phyloP scores from a whole-genome alignment of 2,113 vertebrate genomes.

The Poeciliopsis occidentalis region DNA sequence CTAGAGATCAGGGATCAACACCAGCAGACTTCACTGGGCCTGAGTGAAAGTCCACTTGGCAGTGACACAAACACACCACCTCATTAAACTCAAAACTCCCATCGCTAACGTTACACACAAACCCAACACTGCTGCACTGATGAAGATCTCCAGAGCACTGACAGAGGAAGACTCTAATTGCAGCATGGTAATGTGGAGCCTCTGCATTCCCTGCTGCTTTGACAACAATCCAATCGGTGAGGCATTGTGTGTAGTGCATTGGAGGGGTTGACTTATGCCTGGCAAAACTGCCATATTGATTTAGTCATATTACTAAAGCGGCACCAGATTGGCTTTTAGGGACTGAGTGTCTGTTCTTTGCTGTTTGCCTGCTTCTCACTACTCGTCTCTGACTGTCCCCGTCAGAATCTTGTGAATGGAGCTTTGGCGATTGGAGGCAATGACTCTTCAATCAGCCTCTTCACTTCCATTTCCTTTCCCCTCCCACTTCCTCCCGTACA shows the following conservation, averaged over 20 bases:
- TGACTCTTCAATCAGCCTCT: conserved; percentile 63
- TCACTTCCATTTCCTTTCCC: conserved; percentile 64
- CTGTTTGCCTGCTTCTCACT: conserved; percentile 21
- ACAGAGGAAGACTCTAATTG: conserved; percentile 68
- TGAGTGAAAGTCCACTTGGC: conserved; percentile 65
- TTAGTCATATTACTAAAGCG: conserved; percentile 47
- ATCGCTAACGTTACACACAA: conserved; percentile 43
- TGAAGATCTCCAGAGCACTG: conserved; percentile 63
- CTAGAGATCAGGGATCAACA: conserved; percentile 50
- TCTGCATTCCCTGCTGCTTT: conserved; percentile 57
- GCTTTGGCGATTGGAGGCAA: conserved; percentile 61
- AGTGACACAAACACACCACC: conserved; percentile 65
- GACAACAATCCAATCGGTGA: conserved; percentile 51
- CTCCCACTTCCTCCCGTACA: conserved; percentile 65
- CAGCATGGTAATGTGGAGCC: conserved; percentile 53
- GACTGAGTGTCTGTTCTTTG: conserved; percentile 34
- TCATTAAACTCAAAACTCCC: conserved; percentile 72
- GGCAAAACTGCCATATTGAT: conserved; percentile 53
- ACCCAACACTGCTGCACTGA: conserved; percentile 51
- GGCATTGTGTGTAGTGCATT: conserved; percentile 41
- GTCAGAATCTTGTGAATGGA: conserved; percentile 60
- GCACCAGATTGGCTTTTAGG: conserved; percentile 28
- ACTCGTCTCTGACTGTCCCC: conserved; percentile 53
- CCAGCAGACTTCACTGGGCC: conserved; percentile 42
- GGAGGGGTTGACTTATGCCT: conserved; percentile 46